Evolutionary conservation across 2,888 invertebrate genomes (phyloP), one percentile per base, ranked within the genome.

Genomic region (Cataglyphis rosenhaueri): DNA sequence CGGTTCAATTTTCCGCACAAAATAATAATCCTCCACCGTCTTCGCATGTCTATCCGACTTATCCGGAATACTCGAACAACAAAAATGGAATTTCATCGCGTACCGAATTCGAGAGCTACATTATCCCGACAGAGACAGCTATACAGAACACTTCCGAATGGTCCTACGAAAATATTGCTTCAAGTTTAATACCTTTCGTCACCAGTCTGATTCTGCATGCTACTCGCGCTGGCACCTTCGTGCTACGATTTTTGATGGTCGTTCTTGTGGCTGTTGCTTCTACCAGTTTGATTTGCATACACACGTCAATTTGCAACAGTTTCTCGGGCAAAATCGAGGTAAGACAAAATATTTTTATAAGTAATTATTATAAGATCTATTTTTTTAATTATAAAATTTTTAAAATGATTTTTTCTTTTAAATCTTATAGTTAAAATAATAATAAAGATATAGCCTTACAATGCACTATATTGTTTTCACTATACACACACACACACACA

Each of bases 241-340:
- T 90, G 1, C 74, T 89, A 35, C 85, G 90, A 48, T 73, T 90
- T 8, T 21, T 89, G 0, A 41, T 91, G 10, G 92, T 96, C 6
- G 90, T 96, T 5, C 81, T 96, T 6, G 92, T 96, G 73, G 96
- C 96, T 4, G 95, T 95, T n/a, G 92, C 96, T 9, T 94, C 96
- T 3, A 95, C 96, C 0, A 95, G 96, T 0, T 95, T 96, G 0
- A 93, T 96, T 0, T 97, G 97, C 91, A 95, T 96, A 0, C 95
- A 96, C 85, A 96, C 97, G 0, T 95, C 96, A 10, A 90, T 97
- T 21, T 97, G 97, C 91, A 95, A 95, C 4, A 96, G 96, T 71
- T 1, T 21, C 59, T 70, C 62, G n/a, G 9, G 2, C 6, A 52
- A 52, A 86, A 89, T 84, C 92, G 32, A 89, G 85, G 68, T 89